Percentiles rank a stretch among this genome's conserved stretches.
Conservation (phyloP, 2,888 invertebrate species). For the Clepsis dumicolana region DNA sequence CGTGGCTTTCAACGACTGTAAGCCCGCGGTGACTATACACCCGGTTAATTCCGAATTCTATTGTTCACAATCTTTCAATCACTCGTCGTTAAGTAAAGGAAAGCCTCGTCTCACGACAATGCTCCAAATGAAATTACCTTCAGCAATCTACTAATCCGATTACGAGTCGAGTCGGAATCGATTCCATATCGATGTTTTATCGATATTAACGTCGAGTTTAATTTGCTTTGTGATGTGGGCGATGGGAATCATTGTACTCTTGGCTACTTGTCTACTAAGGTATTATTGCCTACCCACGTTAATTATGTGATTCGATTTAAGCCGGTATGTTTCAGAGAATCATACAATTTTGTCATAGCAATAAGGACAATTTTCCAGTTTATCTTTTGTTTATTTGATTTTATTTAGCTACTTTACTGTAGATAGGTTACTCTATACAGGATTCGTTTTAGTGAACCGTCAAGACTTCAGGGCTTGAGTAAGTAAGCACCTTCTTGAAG, state of each 20-base stretch:
- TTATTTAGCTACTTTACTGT: too few relatives aligned
- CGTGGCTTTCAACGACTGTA: background rate
- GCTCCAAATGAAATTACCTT: slow-evolving; percentile 41
- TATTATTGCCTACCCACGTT: background rate
- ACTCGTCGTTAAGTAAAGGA: slow-evolving; percentile 29
- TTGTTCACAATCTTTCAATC: slow-evolving; percentile 33
- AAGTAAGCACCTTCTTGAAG: too few relatives aligned
- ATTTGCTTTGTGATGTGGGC: slow-evolving; percentile 27
- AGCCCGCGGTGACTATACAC: background rate
- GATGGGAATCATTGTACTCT: background rate
- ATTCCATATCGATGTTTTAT: slow-evolving; percentile 32
- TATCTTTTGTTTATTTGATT: too few relatives aligned
- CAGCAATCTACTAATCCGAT: slow-evolving; percentile 40
- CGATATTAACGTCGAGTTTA: slow-evolving; percentile 28
- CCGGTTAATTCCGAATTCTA: slow-evolving; percentile 4
- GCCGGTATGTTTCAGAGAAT: background rate
- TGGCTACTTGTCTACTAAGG: background rate
- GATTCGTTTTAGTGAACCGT: too few relatives aligned
- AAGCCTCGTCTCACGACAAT: slow-evolving; percentile 40
- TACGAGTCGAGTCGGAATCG: slow-evolving; percentile 29
- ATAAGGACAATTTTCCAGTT: background rate
- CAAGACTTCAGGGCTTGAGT: too few relatives aligned
- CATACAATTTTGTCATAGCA: background rate
- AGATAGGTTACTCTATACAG: too few relatives aligned
- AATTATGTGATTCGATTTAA: background rate